These are phyloP conservation scores for Paratrypauchen microcephalus DNA, from an alignment of 2,797 vertebrate species.

Conservation along the genomic window DNA sequence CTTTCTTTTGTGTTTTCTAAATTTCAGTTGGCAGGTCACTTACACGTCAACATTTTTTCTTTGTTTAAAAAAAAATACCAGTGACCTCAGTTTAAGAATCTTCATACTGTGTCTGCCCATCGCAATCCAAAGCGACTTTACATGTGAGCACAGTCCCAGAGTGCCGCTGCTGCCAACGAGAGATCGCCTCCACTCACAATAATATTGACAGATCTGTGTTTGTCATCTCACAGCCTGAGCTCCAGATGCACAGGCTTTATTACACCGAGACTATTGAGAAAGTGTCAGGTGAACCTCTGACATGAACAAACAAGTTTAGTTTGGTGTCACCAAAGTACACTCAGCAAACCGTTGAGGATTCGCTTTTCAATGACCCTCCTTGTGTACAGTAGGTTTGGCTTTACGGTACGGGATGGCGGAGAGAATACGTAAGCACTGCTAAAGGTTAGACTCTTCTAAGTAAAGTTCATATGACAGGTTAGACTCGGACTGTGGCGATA, in stretches of 20 bases:
- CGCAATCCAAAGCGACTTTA: slow-evolving; percentile 26
- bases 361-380: not conserved
- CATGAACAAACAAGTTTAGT: slow-evolving; percentile 19
- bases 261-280: slow-evolving; percentile 21
- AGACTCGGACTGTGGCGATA: too few species aligned
- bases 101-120: slow-evolving; percentile 93
- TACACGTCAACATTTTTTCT: slow-evolving; percentile 81
- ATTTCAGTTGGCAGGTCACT: slow-evolving; percentile 92
- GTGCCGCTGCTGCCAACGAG: slow-evolving; percentile 28
- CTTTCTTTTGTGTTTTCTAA: slow-evolving; percentile 67
- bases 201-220: slow-evolving; percentile 53
- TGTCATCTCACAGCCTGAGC: slow-evolving; percentile 41
- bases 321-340: not conserved
- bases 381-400: not conserved
- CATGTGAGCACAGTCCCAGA: slow-evolving; percentile 20
- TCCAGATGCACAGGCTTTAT: slow-evolving; percentile 58
- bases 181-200: slow-evolving; percentile 26
- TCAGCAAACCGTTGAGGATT: not conserved
- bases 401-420: not conserved
- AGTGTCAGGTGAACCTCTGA: slow-evolving; percentile 40
- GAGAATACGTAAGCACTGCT: not conserved
- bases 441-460: too few species aligned
- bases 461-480: too few species aligned
- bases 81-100: slow-evolving; percentile 96
- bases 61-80: slow-evolving; percentile 80